A percentile compares a stretch with the other conserved stretches of the same genome.
These are phyloP conservation scores for Xanthostigma xanthostigma DNA, from an alignment of 2,888 invertebrate genomes.

Conservation along the genomic window DNA sequence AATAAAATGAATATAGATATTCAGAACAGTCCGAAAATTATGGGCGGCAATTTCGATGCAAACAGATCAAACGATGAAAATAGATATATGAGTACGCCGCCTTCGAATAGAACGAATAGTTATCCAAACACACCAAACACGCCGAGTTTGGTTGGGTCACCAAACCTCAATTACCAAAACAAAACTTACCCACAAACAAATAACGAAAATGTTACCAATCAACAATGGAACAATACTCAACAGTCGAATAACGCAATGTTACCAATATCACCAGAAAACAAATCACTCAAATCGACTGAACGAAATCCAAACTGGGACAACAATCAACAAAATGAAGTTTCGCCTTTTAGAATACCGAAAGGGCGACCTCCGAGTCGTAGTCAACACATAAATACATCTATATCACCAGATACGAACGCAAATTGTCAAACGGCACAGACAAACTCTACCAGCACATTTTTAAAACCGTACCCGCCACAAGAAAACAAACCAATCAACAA, in stretches of 20 bases:
- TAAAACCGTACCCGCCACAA: conserved; percentile 46
- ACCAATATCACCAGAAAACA: conserved; percentile 7
- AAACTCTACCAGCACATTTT: conserved; percentile 33
- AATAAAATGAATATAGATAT: too few species aligned
- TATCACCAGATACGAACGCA: conserved; percentile 26
- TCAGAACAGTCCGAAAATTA: too few species aligned
- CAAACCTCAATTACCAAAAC: conserved; percentile 3
- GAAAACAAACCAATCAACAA: conserved; percentile 33
- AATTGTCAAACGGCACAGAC: background rate
- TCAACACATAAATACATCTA: conserved; percentile 29
- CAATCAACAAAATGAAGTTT: conserved; percentile 30
- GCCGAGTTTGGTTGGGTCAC: conserved; percentile 1
- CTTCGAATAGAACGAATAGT: conserved; percentile 7
- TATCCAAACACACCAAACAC: conserved; percentile 7
- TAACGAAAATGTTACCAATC: too few species aligned
- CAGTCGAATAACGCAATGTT: too few species aligned
- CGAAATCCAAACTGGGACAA: conserved; percentile 15
- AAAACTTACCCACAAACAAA: background rate
- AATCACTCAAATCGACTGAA: conserved; percentile 2
- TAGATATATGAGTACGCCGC: conserved; percentile 4
- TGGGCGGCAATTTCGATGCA: background rate
- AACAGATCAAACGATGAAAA: conserved; percentile 11
- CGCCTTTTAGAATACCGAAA: conserved; percentile 47
- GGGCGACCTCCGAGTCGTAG: conserved; percentile 47
- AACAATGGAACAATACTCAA: too few species aligned